Conservation (phyloP, 2,113 vertebrate species). For the Myodes glareolus region DNA sequence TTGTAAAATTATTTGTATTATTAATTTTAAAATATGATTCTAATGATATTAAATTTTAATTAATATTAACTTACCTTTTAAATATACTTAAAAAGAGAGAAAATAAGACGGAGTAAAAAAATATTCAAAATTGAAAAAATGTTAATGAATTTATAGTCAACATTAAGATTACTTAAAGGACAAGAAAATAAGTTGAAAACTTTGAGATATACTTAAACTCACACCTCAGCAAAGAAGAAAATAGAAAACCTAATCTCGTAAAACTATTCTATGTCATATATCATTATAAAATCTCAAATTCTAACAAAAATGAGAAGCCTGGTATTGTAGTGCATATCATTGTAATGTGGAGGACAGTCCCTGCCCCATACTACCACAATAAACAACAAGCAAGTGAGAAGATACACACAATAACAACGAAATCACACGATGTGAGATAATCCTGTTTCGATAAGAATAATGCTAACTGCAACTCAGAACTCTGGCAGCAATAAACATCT, state of each 20-base stretch:
- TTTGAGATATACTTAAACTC: neutral
- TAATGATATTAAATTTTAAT: neutral
- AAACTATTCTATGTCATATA: accelerated
- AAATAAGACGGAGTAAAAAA: neutral
- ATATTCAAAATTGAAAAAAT: neutral
- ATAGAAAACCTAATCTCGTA: neutral
- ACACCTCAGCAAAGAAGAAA: too few species aligned
- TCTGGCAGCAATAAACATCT: neutral
- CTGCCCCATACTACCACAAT: too few species aligned
- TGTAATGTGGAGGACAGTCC: neutral
- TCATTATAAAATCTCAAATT: neutral
- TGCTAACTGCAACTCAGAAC: too few species aligned
- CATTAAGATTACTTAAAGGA: neutral
- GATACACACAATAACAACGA: too few species aligned
- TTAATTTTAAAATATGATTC: neutral
- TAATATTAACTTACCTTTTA: neutral
- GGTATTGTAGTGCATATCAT: too few species aligned
- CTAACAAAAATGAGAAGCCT: neutral
- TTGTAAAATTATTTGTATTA: neutral
- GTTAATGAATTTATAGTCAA: neutral
- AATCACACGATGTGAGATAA: neutral
- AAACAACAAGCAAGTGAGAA: neutral
- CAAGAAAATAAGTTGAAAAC: neutral
- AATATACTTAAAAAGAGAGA: neutral
- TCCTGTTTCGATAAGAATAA: neutral